Base-by-base conservation (phyloP, 2,888 invertebrate species). In the Agrochola lota region DNA sequence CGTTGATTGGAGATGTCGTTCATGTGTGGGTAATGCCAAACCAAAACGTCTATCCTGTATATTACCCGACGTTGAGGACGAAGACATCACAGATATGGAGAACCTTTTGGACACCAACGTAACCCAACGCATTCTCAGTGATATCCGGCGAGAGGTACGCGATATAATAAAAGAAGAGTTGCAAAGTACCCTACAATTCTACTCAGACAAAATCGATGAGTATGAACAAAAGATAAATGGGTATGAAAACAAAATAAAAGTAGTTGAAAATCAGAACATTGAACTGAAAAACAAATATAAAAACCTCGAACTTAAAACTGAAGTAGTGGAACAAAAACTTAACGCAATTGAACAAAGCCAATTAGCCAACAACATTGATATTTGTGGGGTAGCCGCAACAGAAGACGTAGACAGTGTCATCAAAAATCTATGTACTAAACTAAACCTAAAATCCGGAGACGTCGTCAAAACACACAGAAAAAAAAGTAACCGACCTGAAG, bases 121-220 rank as follows among this genome's bases (percentile, higher is more conserved):
- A 71, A 46, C n/a, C 46, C 55, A 70, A 70, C 70, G 70, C 26
- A 70, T 70, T 26, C 57, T 59, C 7, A 70, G 40, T 20, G 57
- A 70, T 43, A 70, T 55, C 40, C 52, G 72, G 30, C 49, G 40
- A 55, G 72, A 72, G 30, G 52, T 63, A 35, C 35, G 72, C 11
- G 63, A 72, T 26, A 63, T 72, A 52, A 72, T 64, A 8, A 62
- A 63, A 63, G 63, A 72, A 35, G 72, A 72, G 30, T 46, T 72
- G 35, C 62, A 71, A 71, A 43, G 62, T 52, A 71, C 71, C 60
- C n/a, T 62, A 46, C 43, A 71, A 30, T 62, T 62, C 49, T 71
- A 62, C 35, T 71, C 71, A 9, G 49, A 49, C 17, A 71, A 63
- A 71, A 71, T 63, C 8, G 71, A 71, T 52, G 71, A 71, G 49